Conservation (phyloP, 2,888 invertebrate genomes). For the Camponotus fellah region DNA sequence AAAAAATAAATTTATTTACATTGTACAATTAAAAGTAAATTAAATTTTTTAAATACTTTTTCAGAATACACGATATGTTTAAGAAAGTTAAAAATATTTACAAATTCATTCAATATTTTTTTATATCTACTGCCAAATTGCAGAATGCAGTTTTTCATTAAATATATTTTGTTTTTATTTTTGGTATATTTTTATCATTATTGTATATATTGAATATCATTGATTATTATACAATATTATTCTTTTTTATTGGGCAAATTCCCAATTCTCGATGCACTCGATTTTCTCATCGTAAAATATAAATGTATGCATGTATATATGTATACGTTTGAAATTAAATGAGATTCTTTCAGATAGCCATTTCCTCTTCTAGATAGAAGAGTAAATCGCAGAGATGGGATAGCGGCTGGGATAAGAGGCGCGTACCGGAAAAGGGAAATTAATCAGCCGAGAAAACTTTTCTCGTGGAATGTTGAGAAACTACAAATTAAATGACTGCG, state of each 20-base stretch:
- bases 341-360: constrained; percentile 52
- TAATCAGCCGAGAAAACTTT: constrained; percentile 68
- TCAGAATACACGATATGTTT: neutral
- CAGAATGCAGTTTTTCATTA: neutral
- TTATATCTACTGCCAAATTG: neutral
- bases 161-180: neutral
- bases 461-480: constrained; percentile 57
- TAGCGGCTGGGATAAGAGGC: constrained; percentile 46
- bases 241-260: neutral
- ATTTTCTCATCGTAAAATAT: neutral
- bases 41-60: neutral
- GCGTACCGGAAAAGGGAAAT: constrained; percentile 58
- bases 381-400: constrained; percentile 45
- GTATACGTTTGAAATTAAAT: constrained; percentile 47
- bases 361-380: constrained; percentile 32
- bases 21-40: neutral
- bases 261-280: neutral
- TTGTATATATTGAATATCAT: neutral
- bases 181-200: neutral
- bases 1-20: neutral
- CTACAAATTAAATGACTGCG: constrained; percentile 68
- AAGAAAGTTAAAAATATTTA: neutral
- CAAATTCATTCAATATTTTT: neutral
- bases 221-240: neutral
- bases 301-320: constrained; percentile 5